A percentile compares a stretch with the other conserved stretches of the same genome.
Evolutionary conservation across 2,797 vertebrate species (phyloP).

Genomic region (Rhyacichthys aspro): DNA sequence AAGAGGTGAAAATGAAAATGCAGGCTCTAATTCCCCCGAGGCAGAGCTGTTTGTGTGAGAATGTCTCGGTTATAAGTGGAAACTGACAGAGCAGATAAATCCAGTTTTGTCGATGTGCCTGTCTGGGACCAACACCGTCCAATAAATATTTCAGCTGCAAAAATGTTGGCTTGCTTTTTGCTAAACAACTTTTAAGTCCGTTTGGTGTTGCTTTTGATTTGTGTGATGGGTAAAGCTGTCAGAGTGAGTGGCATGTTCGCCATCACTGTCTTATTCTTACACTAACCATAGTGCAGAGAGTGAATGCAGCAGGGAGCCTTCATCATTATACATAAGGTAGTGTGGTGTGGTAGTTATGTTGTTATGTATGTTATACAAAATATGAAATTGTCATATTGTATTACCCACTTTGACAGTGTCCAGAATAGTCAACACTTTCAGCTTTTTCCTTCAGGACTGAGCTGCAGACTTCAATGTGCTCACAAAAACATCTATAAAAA

Average conservation of each 20-base stretch:
- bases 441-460: too few relatives aligned
- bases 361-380: too few relatives aligned
- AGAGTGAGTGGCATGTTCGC: slow-evolving; percentile 26
- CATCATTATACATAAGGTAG: too few relatives aligned
- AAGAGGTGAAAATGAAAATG: slow-evolving; percentile 18
- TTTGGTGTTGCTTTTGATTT: slow-evolving; percentile 7
- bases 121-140: slow-evolving; percentile 27
- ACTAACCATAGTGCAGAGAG: too few relatives aligned
- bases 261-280: neutral
- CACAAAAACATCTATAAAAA: too few relatives aligned
- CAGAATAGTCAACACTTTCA: too few relatives aligned
- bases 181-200: slow-evolving; percentile 27
- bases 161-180: slow-evolving; percentile 28
- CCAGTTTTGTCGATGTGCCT: slow-evolving; percentile 15
- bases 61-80: slow-evolving; percentile 29
- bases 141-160: slow-evolving; percentile 60
- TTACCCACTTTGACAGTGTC: too few relatives aligned
- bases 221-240: slow-evolving; percentile 17
- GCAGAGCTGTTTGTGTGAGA: slow-evolving; percentile 44
- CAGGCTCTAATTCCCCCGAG: slow-evolving; percentile 23
- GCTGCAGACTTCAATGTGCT: too few relatives aligned
- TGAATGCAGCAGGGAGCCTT: too few relatives aligned
- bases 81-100: slow-evolving; percentile 59
- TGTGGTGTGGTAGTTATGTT: too few relatives aligned
- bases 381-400: too few relatives aligned